Evolutionary conservation across 2,888 invertebrate genomes (phyloP).

Genomic region (Archips xylosteana): DNA sequence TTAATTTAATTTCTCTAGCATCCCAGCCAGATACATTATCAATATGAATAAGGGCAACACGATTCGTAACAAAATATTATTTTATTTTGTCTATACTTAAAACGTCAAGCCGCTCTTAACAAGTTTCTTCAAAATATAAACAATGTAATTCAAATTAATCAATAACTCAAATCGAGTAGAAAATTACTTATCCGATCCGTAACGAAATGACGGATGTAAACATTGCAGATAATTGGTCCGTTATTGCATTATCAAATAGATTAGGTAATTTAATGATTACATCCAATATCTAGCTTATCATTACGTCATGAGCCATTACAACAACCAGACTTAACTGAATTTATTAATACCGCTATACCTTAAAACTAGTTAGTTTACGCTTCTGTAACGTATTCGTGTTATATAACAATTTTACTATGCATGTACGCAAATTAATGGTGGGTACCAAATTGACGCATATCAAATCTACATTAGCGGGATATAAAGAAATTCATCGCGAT

Average conservation of each 20-base stretch:
- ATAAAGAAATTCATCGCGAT: conserved; percentile 29
- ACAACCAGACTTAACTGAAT: conserved; percentile 37
- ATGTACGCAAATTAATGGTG: conserved; percentile 22
- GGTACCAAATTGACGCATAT: conserved; percentile 35
- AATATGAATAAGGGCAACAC: no score
- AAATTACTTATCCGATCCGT: not conserved
- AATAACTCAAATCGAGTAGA: not conserved
- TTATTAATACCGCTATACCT: conserved; percentile 15
- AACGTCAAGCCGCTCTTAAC: no score
- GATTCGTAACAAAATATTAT: no score
- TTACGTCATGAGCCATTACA: conserved; percentile 27
- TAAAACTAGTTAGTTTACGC: not conserved
- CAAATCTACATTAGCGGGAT: conserved; percentile 35
- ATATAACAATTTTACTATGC: conserved; percentile 13
- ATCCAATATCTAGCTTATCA: conserved; percentile 19
- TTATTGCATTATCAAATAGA: conserved; percentile 33
- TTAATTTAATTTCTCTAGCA: no score
- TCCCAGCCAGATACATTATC: no score
- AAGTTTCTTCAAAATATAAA: no score
- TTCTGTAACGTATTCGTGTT: not conserved
- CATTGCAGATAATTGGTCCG: conserved; percentile 16
- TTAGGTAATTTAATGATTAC: conserved; percentile 34
- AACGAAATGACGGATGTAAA: conserved; percentile 9
- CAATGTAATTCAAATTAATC: not conserved
- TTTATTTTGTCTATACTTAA: no score